These are phyloP conservation scores for Bradypodion ventrale DNA, from an alignment of 2,797 vertebrate species.

Conservation along the genomic window DNA sequence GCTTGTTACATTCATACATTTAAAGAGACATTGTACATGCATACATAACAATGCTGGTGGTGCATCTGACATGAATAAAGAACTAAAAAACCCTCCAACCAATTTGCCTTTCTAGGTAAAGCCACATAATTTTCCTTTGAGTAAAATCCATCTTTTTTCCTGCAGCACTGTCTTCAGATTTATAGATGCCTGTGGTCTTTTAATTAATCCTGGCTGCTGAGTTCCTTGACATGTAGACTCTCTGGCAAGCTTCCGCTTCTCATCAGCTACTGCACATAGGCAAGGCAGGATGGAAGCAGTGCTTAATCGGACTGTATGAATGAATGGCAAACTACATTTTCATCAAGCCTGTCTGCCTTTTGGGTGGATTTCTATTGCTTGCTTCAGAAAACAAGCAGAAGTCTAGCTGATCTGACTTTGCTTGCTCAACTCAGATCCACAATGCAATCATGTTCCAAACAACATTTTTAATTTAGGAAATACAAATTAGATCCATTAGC, in stretches of 20 bases:
- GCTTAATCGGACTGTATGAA: slow-evolving; percentile 37
- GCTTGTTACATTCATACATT: too few species aligned
- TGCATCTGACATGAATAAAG: too few species aligned
- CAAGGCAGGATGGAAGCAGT: not conserved
- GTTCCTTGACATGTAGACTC: slow-evolving; percentile 25
- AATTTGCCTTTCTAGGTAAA: not conserved
- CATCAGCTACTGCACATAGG: not conserved
- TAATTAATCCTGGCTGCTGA: slow-evolving; percentile 5
- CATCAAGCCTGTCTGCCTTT: not conserved
- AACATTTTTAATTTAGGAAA: too few species aligned
- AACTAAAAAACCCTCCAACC: too few species aligned
- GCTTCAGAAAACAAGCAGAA: slow-evolving; percentile 12
- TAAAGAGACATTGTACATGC: too few species aligned
- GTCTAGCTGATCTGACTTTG: not conserved
- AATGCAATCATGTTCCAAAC: too few species aligned
- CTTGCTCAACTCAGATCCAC: not conserved
- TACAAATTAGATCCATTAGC: too few species aligned
- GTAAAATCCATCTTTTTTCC: slow-evolving; percentile 27
- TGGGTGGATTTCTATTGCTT: not conserved
- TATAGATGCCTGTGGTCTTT: slow-evolving; percentile 24
- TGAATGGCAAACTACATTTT: not conserved
- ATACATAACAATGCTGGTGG: too few species aligned
- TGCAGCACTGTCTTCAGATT: slow-evolving; percentile 23
- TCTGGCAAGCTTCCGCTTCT: slow-evolving; percentile 1
- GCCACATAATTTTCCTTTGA: slow-evolving; percentile 11